A percentile compares a stretch with the other conserved stretches of the same genome.
Evolutionary conservation across 1,140 invertebrate genomes (phyloP).

Genomic region (Pararge aegeria): DNA sequence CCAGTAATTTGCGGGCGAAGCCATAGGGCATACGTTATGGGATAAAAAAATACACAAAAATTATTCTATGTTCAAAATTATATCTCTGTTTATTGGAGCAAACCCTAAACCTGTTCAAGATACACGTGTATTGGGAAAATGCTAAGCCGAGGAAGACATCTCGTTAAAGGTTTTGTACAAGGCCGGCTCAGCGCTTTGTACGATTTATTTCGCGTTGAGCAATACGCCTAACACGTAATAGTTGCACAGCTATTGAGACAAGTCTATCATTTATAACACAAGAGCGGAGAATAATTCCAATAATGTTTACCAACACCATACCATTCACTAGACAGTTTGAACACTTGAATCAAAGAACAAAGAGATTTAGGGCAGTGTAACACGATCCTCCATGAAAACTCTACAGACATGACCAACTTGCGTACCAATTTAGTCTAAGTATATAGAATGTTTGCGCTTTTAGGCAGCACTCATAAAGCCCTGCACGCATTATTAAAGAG

Average conservation of each 20-base stretch:
- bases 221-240: slow-evolving; percentile 24
- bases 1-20: no score
- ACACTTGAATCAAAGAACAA: slow-evolving; percentile 61
- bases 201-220: slow-evolving; percentile 12
- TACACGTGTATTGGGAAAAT: background rate
- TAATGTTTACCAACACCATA: slow-evolving; percentile 48
- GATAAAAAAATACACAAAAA: no score
- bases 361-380: slow-evolving; percentile 71
- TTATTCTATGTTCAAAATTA: no score
- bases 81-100: no score
- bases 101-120: no score
- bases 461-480: no score
- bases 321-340: slow-evolving; percentile 43
- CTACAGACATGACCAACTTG: background rate
- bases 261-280: slow-evolving; percentile 41
- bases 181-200: background rate
- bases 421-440: background rate
- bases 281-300: slow-evolving; percentile 39
- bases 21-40: no score
- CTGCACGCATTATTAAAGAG: no score
- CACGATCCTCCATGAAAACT: slow-evolving; percentile 66
- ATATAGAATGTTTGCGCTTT: no score
- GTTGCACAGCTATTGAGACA: slow-evolving; percentile 30
- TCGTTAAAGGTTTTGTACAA: background rate
- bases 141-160: background rate